phyloP scores from a whole-genome alignment of 2,888 invertebrate species.

The Gandaritis pyraliata region DNA sequence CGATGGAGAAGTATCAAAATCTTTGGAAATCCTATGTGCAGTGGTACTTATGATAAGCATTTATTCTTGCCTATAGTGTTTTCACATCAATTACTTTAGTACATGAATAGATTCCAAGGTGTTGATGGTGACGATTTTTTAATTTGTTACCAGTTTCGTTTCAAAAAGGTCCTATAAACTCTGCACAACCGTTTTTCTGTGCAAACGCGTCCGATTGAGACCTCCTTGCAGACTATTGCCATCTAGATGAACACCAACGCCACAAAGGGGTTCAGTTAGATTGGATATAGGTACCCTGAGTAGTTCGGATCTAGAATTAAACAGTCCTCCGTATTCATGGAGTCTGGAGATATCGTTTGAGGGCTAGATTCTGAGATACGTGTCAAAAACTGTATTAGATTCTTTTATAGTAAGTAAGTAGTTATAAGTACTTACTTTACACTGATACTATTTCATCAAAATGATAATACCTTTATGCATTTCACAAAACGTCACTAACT shows the following conservation, averaged over 20 bases:
- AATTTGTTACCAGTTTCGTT: too few relatives aligned
- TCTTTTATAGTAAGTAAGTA: neutral
- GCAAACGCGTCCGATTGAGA: constrained; percentile 13
- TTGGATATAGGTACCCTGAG: constrained; percentile 34
- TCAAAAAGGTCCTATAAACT: too few relatives aligned
- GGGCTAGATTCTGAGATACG: neutral
- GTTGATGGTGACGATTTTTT: too few relatives aligned
- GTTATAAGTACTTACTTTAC: too few relatives aligned
- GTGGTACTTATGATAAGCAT: too few relatives aligned
- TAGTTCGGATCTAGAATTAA: constrained; percentile 34
- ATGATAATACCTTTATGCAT: too few relatives aligned
- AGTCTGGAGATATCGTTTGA: constrained; percentile 23
- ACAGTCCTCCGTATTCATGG: constrained; percentile 30
- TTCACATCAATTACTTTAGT: too few relatives aligned
- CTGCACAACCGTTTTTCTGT: constrained; percentile 1
- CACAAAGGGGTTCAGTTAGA: constrained; percentile 41
- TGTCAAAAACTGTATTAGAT: neutral
- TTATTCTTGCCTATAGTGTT: too few relatives aligned
- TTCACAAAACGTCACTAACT: too few relatives aligned
- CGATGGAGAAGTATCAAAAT: too few relatives aligned
- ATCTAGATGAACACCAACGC: constrained; percentile 29
- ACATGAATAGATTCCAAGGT: too few relatives aligned
- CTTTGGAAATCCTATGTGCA: too few relatives aligned
- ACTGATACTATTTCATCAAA: neutral
- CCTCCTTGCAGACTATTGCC: constrained; percentile 18